phyloP scores from a whole-genome alignment of 2,113 vertebrate genomes.

The Gymnarchus niloticus region DNA sequence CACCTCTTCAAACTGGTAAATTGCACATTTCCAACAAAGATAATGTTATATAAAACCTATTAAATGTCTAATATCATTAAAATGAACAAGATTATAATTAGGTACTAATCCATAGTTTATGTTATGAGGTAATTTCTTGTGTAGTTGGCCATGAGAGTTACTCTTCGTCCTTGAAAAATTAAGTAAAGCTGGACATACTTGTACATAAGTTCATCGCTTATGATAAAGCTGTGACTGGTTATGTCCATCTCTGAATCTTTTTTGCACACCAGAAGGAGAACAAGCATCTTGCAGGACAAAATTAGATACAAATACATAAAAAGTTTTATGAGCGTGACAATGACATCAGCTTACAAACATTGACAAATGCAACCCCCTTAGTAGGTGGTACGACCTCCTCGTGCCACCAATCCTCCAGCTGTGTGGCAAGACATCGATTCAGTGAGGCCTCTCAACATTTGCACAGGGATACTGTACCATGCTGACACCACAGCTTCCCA shows the following conservation, averaged over 20 bases:
- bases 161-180: not conserved
- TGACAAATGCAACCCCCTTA: too few species aligned
- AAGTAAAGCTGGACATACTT: slow-evolving; percentile 27
- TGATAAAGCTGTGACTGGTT: slow-evolving; percentile 40
- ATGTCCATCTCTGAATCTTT: slow-evolving; percentile 33
- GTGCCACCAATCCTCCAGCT: too few species aligned
- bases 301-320: not conserved
- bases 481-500: too few species aligned
- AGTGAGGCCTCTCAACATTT: too few species aligned
- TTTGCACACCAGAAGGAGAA: slow-evolving; percentile 24
- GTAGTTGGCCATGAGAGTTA: not conserved
- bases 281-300: not conserved
- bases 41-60: not conserved
- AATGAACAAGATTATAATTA: not conserved
- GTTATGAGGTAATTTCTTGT: not conserved
- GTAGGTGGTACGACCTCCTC: too few species aligned
- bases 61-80: not conserved
- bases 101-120: not conserved
- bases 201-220: slow-evolving; percentile 36
- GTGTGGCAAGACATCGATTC: too few species aligned
- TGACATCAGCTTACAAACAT: too few species aligned
- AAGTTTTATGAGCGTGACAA: too few species aligned
- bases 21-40: not conserved
- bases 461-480: too few species aligned
- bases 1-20: not conserved